Evolutionary conservation across 1,140 invertebrate species (phyloP), one percentile per base, ranked within the genome.

Genomic region (Metopolophium dirhodum): DNA sequence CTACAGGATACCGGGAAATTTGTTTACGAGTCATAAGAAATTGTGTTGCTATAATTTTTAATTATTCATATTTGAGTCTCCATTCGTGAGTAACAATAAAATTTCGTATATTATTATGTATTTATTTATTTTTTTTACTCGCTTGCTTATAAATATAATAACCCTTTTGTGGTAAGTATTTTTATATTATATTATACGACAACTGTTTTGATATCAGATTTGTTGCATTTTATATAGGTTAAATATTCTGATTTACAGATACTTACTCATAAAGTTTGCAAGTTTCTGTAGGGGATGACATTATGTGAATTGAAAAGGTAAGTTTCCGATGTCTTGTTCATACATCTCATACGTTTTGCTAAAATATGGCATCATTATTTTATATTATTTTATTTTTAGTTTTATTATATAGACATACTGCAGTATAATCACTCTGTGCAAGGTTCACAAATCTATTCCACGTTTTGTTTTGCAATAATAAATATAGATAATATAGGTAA

Each of bases 21-120:
- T 26, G 51, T 37, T 54, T 57, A 41, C 8, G 86, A 57, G 51
- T 90, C 54, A 37, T 90, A 89, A 89, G 51, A 90, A 90, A 57
- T 57, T 26, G 11, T 20, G 18, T 88, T 54, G n/a, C 30, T n/a
- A 35, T 88, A 37, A 54, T 88, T 88, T 88, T 88, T 88, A 51
- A 88, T 88, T 87, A 87, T 87, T 87, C 85, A 88, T 88, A 88
- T 37, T 88, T 88, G 14, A n/a, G 87, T 37, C 20, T 88, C 30
- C 47, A 35, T 87, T 87, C 8, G 45, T 49, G 30, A 35, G 14
- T 22, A 49, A 47, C 30, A 88, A 51, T 88, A 35, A 47, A n/a
- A 1, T 9, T 51, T 51, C 30, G 14, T 88, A 23, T 37, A 9
- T 26, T 86, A 30, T 0, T 83, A 22, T 37, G 7, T 82, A 82